Percentiles rank a stretch among this genome's conserved stretches.
These are phyloP conservation scores for Ptychadena robeensis DNA, from an alignment of 2,797 vertebrate genomes.

Conservation along the genomic window DNA sequence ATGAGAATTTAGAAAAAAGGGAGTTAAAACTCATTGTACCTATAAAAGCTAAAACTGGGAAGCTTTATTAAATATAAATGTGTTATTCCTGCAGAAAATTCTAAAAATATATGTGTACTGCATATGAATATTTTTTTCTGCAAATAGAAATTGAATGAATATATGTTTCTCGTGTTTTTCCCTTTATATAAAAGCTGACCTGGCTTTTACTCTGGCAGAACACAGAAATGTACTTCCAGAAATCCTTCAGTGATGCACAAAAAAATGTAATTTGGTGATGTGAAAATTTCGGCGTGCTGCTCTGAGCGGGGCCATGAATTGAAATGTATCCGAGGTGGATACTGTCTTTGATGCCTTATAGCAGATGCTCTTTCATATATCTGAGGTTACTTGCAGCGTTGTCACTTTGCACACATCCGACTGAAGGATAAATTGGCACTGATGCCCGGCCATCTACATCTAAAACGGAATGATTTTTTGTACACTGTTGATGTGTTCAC, in stretches of 20 bases:
- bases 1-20: not conserved
- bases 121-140: constrained; percentile 13
- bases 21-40: not conserved
- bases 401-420: constrained; percentile 9
- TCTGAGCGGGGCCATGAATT: constrained; percentile 24
- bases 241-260: constrained; percentile 45
- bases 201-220: constrained; percentile 50
- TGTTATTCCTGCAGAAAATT: not conserved
- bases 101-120: constrained; percentile 6
- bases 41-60: not conserved
- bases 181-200: constrained; percentile 49
- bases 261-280: constrained; percentile 54
- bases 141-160: constrained; percentile 33
- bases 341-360: constrained; percentile 16
- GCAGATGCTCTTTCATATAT: constrained; percentile 20
- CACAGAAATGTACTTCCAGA: constrained; percentile 34
- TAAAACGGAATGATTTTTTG: not conserved
- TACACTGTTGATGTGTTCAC: not conserved
- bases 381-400: constrained; percentile 27
- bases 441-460: not conserved
- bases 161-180: not conserved
- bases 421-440: constrained; percentile 14
- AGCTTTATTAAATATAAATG: constrained; percentile 7
- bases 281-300: constrained; percentile 32
- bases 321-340: constrained; percentile 17